Conservation (phyloP, 2,888 invertebrate species). For the Perizoma flavofasciatum region DNA sequence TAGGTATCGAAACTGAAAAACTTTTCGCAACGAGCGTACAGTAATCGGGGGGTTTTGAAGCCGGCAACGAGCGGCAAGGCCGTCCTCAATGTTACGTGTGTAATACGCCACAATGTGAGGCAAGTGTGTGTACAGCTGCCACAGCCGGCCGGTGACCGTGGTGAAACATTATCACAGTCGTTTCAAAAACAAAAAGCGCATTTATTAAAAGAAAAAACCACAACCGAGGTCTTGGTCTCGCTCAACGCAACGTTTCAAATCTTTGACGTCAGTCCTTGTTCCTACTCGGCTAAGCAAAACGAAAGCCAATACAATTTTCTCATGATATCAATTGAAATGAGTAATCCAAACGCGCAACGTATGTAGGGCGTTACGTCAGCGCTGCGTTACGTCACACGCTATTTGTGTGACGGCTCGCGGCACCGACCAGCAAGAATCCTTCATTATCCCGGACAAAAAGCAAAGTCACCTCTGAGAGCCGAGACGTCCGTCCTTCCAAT, state of each 20-base stretch:
- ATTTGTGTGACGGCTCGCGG: constrained; percentile 34
- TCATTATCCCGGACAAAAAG: constrained; percentile 47
- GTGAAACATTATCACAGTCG: constrained; percentile 44
- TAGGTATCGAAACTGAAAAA: not conserved
- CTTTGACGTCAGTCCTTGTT: constrained; percentile 18
- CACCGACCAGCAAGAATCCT: constrained; percentile 43
- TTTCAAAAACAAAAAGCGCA: constrained; percentile 41
- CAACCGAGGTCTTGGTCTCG: not conserved
- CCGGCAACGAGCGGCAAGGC: constrained; percentile 71
- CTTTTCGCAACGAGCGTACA: constrained; percentile 49
- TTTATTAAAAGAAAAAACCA: constrained; percentile 10
- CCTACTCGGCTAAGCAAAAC: constrained; percentile 11
- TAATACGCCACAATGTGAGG: constrained; percentile 44
- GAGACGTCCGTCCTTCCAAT: constrained; percentile 44
- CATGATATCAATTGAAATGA: constrained; percentile 38
- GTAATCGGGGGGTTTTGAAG: constrained; percentile 42
- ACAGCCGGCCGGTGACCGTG: constrained; percentile 49
- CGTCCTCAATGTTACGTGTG: constrained; percentile 70
- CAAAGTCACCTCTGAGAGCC: constrained; percentile 58
- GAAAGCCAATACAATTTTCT: constrained; percentile 8
- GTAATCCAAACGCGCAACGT: constrained; percentile 35
- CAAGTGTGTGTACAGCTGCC: constrained; percentile 57
- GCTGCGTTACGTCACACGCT: constrained; percentile 31
- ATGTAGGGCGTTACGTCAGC: constrained; percentile 34
- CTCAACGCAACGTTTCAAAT: not conserved